A percentile compares a stretch with the other conserved stretches of the same genome.
Evolutionary conservation across 2,888 invertebrate species (phyloP).

Genomic region (Athalia cordata): DNA sequence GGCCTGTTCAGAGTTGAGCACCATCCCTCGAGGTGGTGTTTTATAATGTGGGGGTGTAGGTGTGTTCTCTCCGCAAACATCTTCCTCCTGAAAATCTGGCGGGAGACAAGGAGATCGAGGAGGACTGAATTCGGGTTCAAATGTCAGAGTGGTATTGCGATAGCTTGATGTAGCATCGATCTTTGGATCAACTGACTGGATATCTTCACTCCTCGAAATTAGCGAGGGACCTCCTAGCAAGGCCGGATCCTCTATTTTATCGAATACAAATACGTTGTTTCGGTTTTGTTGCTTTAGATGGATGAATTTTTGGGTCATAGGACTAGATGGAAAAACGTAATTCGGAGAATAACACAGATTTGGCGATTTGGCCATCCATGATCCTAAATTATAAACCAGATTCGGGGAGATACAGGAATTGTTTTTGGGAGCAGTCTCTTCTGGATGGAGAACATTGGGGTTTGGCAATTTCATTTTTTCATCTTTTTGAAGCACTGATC

Average conservation of each 20-base stretch:
- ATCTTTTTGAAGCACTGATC: not conserved
- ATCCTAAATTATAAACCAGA: constrained; percentile 56
- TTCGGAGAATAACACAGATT: constrained; percentile 53
- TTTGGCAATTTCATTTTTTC: constrained; percentile 1
- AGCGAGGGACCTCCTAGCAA: not conserved
- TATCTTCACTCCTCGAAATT: not conserved
- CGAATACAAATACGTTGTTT: constrained; percentile 15
- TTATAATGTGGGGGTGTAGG: constrained; percentile 65
- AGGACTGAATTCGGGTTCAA: constrained; percentile 64
- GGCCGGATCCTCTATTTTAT: not conserved
- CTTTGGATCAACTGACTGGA: not conserved
- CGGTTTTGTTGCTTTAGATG: constrained; percentile 1
- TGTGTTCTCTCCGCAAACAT: constrained; percentile 63
- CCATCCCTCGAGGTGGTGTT: constrained; percentile 64
- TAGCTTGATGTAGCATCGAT: no score
- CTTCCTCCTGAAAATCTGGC: constrained; percentile 60
- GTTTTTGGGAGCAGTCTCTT: not conserved
- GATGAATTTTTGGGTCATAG: not conserved
- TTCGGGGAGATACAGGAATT: constrained; percentile 60
- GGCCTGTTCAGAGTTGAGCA: constrained; percentile 58
- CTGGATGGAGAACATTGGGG: constrained; percentile 4
- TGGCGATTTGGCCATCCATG: constrained; percentile 58
- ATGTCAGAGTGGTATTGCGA: constrained; percentile 57
- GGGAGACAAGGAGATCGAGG: constrained; percentile 62
- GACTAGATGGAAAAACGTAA: not conserved